Conservation (phyloP, 2,113 vertebrate genomes). For the Collichthys lucidus region DNA sequence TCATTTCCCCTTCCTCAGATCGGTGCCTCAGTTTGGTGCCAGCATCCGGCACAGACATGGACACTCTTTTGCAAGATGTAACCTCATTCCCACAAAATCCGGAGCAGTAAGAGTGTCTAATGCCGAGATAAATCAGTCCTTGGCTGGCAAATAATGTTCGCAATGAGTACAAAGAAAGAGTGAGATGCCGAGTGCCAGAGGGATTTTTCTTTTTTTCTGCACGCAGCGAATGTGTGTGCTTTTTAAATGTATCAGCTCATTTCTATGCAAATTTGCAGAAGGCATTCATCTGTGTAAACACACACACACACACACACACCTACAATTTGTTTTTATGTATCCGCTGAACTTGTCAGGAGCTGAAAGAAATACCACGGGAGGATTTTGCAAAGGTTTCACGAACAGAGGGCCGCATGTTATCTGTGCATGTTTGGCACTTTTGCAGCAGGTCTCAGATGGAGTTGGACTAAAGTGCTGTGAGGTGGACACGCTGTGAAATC, state of each 20-base stretch:
- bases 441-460: slow-evolving; percentile 8
- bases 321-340: not conserved
- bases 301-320: not conserved
- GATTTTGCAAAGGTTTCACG: not conserved
- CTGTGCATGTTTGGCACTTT: not conserved
- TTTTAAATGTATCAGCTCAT: slow-evolving; percentile 51
- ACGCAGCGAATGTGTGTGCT: slow-evolving; percentile 41
- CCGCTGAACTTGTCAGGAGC: not conserved
- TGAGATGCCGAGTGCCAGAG: slow-evolving; percentile 39
- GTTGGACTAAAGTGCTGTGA: slow-evolving; percentile 8
- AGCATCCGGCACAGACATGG: slow-evolving; percentile 9
- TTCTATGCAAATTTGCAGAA: slow-evolving; percentile 58
- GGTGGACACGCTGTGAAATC: slow-evolving; percentile 23
- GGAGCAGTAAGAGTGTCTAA: slow-evolving; percentile 24
- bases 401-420: not conserved
- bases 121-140: slow-evolving; percentile 61
- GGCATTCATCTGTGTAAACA: slow-evolving; percentile 11
- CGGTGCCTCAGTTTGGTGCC: slow-evolving; percentile 11
- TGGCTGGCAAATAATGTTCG: slow-evolving; percentile 60
- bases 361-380: not conserved
- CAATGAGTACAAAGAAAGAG: slow-evolving; percentile 53
- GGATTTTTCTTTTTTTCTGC: slow-evolving; percentile 37
- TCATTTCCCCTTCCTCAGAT: not conserved
- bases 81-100: slow-evolving; percentile 41
- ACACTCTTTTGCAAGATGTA: slow-evolving; percentile 9